Evolutionary conservation across 2,888 invertebrate genomes (phyloP).

Genomic region (Platycnemis pennipes): DNA sequence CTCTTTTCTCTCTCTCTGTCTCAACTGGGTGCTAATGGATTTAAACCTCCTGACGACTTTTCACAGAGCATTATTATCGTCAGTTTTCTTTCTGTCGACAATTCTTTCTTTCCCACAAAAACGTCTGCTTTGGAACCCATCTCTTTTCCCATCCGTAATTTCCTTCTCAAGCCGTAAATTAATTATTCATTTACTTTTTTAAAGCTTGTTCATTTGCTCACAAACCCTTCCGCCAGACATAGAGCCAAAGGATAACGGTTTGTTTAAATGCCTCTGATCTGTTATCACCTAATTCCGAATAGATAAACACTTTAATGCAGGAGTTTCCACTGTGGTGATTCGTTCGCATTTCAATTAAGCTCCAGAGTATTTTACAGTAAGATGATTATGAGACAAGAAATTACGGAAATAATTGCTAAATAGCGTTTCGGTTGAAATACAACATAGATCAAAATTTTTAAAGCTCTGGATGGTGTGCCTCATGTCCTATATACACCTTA

Average conservation of each 20-base stretch:
- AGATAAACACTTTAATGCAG: background rate
- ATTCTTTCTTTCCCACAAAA: background rate
- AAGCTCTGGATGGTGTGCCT: no score
- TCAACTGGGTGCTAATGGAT: constrained; percentile 39
- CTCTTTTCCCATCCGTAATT: constrained; percentile 12
- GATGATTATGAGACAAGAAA: background rate
- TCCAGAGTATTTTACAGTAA: background rate
- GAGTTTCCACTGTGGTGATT: background rate
- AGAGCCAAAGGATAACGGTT: background rate
- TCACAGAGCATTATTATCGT: background rate
- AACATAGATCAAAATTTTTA: no score
- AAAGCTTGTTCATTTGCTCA: background rate
- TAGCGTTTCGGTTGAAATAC: no score
- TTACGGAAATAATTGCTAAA: background rate
- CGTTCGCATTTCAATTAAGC: background rate
- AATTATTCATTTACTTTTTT: background rate
- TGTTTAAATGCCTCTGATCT: background rate
- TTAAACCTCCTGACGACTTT: background rate
- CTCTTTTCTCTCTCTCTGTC: background rate
- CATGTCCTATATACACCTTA: no score
- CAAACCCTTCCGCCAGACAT: background rate
- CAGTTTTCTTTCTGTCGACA: background rate
- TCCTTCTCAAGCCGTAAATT: constrained; percentile 18
- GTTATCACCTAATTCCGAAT: background rate
- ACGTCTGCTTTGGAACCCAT: background rate